Percentiles rank a stretch among this genome's conserved stretches.
phyloP scores from a whole-genome alignment of 2,797 vertebrate genomes.

The Pempheris klunzingeri region DNA sequence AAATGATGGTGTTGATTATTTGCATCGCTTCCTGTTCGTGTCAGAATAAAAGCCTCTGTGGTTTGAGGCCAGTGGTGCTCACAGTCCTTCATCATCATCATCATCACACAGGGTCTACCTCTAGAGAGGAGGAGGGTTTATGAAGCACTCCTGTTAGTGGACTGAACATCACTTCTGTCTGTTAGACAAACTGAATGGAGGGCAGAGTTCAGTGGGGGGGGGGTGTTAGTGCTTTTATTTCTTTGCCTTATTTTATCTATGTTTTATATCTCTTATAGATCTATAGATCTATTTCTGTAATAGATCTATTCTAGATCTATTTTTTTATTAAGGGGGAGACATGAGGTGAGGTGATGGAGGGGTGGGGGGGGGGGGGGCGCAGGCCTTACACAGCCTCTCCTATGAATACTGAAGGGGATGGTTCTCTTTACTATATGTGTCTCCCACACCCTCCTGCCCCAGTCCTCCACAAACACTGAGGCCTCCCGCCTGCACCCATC shows the following conservation, averaged over 20 bases:
- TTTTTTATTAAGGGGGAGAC: too few species aligned
- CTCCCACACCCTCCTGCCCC: slow-evolving; percentile 88
- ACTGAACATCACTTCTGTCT: slow-evolving; percentile 67
- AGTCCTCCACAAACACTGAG: slow-evolving; percentile 87
- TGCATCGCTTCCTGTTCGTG: too few species aligned
- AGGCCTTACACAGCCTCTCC: slow-evolving; percentile 86
- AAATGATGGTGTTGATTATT: too few species aligned
- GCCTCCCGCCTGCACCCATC: slow-evolving; percentile 80
- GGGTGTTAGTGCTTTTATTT: too few species aligned
- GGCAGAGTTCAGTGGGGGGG: slow-evolving; percentile 73
- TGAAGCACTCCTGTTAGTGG: slow-evolving; percentile 72
- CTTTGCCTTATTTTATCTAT: too few species aligned
- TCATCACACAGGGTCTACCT: slow-evolving; percentile 50
- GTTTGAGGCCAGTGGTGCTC: slow-evolving; percentile 59
- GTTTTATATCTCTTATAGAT: too few species aligned
- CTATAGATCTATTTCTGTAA: too few species aligned
- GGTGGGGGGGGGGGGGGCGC: slow-evolving; percentile 12
- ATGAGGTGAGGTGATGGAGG: slow-evolving; percentile 21
- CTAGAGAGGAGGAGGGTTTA: slow-evolving; percentile 45
- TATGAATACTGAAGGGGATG: slow-evolving; percentile 87
- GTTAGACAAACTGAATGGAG: slow-evolving; percentile 75
- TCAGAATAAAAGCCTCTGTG: background rate
- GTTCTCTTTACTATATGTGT: slow-evolving; percentile 87
- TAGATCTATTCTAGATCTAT: too few species aligned
- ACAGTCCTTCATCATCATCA: slow-evolving; percentile 10